A percentile compares a stretch with the other conserved stretches of the same genome.
These are phyloP conservation scores for Eretmodus cyanostictus DNA, from an alignment of 2,113 vertebrate species.

Conservation along the genomic window DNA sequence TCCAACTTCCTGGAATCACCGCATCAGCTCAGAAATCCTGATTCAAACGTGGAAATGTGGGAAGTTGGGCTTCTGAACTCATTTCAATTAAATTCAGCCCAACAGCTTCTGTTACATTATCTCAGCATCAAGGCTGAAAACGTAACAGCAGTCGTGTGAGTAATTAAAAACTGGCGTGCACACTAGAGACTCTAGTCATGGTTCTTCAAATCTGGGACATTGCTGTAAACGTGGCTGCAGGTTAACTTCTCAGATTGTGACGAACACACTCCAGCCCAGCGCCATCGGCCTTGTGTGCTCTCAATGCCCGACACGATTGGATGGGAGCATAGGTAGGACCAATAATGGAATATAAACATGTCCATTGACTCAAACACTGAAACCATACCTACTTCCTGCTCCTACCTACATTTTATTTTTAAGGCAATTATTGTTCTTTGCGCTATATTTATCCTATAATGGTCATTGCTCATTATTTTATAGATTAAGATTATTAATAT, in stretches of 20 bases:
- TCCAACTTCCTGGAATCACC: fast-evolving
- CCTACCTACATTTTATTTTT: background rate
- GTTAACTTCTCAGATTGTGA: background rate
- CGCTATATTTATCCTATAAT: background rate
- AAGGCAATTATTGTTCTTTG: background rate
- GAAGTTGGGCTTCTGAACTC: background rate
- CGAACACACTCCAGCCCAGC: background rate
- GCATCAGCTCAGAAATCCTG: background rate
- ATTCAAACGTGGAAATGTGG: background rate
- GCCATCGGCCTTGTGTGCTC: background rate
- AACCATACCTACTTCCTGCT: background rate
- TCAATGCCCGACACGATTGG: background rate
- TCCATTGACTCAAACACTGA: background rate
- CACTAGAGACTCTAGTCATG: background rate
- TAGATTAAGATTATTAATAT: background rate
- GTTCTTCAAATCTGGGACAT: background rate
- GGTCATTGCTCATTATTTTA: background rate
- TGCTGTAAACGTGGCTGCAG: background rate
- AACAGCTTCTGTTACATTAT: background rate
- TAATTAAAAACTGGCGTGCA: background rate
- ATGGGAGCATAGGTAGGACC: too few species aligned
- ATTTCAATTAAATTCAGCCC: background rate
- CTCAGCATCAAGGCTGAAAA: background rate
- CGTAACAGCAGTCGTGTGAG: background rate
- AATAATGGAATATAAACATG: background rate